Evolutionary conservation across 2,888 invertebrate species (phyloP).

Genomic region (Drosophila prostipennis): DNA sequence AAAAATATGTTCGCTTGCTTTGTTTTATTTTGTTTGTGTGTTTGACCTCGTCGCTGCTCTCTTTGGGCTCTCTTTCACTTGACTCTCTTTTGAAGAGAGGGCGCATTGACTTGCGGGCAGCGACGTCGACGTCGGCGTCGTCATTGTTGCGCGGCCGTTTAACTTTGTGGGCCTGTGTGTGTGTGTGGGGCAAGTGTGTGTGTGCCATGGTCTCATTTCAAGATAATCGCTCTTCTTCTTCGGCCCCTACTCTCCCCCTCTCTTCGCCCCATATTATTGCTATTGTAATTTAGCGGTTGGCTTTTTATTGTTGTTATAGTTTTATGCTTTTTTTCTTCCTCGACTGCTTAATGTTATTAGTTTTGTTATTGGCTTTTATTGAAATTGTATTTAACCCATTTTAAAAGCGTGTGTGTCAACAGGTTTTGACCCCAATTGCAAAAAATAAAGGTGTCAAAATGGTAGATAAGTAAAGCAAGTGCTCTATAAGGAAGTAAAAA

Average conservation of each 20-base stretch:
- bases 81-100: conserved; percentile 33
- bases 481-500: conserved; percentile 5
- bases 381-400: conserved; percentile 69
- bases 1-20: conserved; percentile 49
- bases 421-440: conserved; percentile 74
- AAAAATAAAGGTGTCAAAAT: conserved; percentile 15
- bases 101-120: conserved; percentile 63
- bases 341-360: conserved; percentile 65
- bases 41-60: conserved; percentile 43
- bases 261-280: conserved; percentile 20
- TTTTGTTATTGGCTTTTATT: conserved; percentile 45
- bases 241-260: conserved; percentile 23
- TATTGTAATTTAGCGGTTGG: conserved; percentile 74
- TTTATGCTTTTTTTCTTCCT: conserved; percentile 40
- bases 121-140: conserved; percentile 51
- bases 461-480: background rate
- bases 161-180: conserved; percentile 54
- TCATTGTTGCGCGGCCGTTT: conserved; percentile 78
- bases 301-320: conserved; percentile 50
- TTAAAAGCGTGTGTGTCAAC: conserved; percentile 63
- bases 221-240: conserved; percentile 67
- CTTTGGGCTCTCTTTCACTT: conserved; percentile 12
- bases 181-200: conserved; percentile 46
- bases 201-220: conserved; percentile 76
- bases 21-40: conserved; percentile 61